A percentile compares a stretch with the other conserved stretches of the same genome.
phyloP scores from a whole-genome alignment of 1,140 invertebrate species.

The Drosophila leontia region DNA sequence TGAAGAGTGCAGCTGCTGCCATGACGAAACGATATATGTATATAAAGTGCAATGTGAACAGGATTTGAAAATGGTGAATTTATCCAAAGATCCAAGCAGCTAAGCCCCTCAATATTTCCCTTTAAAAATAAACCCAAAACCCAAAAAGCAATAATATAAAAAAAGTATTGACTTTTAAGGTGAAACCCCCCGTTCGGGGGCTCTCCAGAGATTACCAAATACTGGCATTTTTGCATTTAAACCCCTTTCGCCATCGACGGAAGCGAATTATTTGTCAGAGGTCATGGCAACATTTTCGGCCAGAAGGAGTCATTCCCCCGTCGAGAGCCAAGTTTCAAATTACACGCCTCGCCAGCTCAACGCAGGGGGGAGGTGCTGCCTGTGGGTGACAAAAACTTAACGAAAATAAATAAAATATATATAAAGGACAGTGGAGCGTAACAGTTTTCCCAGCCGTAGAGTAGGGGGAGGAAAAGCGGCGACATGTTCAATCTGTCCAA shows the following conservation, averaged over 20 bases:
- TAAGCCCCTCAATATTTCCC: neutral
- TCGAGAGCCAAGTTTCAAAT: conserved; percentile 76
- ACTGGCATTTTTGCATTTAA: conserved; percentile 27
- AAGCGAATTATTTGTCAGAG: conserved; percentile 6
- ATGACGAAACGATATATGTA: neutral
- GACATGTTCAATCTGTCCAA: conserved; percentile 75
- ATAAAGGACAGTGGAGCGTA: conserved; percentile 68
- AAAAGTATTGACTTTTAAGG: neutral
- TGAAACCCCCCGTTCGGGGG: neutral
- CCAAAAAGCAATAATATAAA: neutral
- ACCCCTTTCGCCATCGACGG: neutral
- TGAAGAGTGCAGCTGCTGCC: neutral
- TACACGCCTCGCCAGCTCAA: conserved; percentile 63
- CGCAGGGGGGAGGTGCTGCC: neutral
- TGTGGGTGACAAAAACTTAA: conserved; percentile 35
- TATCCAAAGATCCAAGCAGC: neutral
- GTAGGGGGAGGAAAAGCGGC: conserved; percentile 37
- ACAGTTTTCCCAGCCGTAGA: conserved; percentile 50
- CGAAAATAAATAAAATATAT: conserved; percentile 60
- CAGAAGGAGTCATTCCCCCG: conserved; percentile 1
- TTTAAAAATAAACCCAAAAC: neutral
- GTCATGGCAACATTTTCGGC: conserved; percentile 10
- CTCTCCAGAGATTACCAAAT: conserved; percentile 1
- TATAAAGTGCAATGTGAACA: neutral
- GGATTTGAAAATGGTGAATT: neutral